Evolutionary conservation across 2,888 invertebrate genomes (phyloP).

Genomic region (Flexamia atlantica): DNA sequence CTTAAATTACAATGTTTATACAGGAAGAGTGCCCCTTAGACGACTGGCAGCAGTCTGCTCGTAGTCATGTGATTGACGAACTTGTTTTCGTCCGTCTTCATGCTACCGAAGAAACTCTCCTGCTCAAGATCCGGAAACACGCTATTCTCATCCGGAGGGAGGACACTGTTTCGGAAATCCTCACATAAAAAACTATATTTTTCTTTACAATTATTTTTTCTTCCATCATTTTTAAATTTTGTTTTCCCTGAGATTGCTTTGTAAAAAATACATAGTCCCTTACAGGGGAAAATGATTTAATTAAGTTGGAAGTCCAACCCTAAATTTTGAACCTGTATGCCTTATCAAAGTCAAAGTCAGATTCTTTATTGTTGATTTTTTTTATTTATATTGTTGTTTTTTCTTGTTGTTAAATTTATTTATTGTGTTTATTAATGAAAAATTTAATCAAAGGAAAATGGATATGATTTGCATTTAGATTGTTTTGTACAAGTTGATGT

Average conservation of each 20-base stretch:
- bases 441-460: too few relatives aligned
- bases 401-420: too few relatives aligned
- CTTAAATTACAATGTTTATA: background rate
- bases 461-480: too few relatives aligned
- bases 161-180: conserved; percentile 48
- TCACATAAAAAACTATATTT: background rate
- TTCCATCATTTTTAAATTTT: background rate
- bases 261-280: background rate
- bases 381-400: too few relatives aligned
- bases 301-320: too few relatives aligned
- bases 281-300: too few relatives aligned
- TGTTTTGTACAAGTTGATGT: too few relatives aligned
- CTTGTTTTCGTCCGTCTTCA: conserved; percentile 48
- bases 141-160: conserved; percentile 24
- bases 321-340: too few relatives aligned
- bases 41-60: conserved; percentile 51
- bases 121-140: conserved; percentile 48
- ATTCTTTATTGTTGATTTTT: too few relatives aligned
- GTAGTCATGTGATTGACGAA: conserved; percentile 45
- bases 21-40: conserved; percentile 59
- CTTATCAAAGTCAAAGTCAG: too few relatives aligned
- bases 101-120: conserved; percentile 34
- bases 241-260: background rate
- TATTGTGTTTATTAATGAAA: too few relatives aligned
- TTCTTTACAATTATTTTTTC: background rate